These are phyloP conservation scores for Melanotaenia trifasciata DNA, from an alignment of 2,797 vertebrate genomes.

Conservation along the genomic window DNA sequence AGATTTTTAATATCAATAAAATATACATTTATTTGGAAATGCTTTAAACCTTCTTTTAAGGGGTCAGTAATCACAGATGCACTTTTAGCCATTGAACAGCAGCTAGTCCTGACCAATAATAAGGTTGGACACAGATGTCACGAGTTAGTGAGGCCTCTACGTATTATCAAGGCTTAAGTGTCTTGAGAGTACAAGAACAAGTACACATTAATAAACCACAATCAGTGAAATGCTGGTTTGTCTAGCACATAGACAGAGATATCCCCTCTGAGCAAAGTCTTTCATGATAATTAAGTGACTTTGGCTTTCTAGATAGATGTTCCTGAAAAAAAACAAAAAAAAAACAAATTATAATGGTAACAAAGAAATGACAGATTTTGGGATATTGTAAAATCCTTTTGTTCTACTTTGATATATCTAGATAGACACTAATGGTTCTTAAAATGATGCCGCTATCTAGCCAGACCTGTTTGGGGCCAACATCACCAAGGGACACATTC, in stretches of 20 bases:
- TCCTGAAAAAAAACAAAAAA: background rate
- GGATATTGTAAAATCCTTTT: background rate
- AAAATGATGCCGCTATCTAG: slow-evolving; percentile 26
- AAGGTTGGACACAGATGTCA: slow-evolving; percentile 65
- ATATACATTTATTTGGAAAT: background rate
- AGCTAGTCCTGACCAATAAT: slow-evolving; percentile 44
- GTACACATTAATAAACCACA: slow-evolving; percentile 7
- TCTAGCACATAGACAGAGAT: background rate
- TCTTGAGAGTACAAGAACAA: slow-evolving; percentile 31
- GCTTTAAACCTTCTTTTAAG: background rate
- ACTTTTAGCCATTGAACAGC: slow-evolving; percentile 41
- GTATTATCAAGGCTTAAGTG: slow-evolving; percentile 37
- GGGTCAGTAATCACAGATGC: background rate
- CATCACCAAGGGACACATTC: slow-evolving; percentile 27
- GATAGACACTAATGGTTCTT: slow-evolving; percentile 6
- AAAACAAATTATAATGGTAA: background rate
- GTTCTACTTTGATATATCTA: slow-evolving; percentile 9
- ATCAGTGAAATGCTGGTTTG: background rate
- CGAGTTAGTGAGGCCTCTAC: slow-evolving; percentile 53
- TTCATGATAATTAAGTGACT: background rate
- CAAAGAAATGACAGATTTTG: slow-evolving; percentile 19
- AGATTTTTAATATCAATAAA: background rate
- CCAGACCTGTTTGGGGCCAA: slow-evolving; percentile 27
- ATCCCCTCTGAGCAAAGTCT: background rate
- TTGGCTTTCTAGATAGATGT: background rate